Conservation (phyloP, 2,113 vertebrate species). For the Bambusicola thoracicus region DNA sequence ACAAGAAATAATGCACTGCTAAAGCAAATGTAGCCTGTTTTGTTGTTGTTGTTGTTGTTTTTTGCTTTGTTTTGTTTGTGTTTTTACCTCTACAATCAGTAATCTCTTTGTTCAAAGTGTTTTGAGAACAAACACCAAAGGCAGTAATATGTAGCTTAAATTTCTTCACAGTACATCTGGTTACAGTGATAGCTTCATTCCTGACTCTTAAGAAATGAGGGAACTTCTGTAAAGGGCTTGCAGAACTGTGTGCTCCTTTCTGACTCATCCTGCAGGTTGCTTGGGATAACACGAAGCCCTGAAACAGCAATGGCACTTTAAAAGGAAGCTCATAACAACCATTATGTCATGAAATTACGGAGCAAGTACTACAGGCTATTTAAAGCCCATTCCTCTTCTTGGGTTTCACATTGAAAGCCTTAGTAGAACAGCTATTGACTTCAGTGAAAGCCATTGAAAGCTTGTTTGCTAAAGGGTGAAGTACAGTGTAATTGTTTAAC, state of each 20-base stretch:
- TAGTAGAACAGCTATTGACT: background rate
- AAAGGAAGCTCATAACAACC: background rate
- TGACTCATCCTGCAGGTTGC: conserved; percentile 14
- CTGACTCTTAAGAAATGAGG: conserved; percentile 54
- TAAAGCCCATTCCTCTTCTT: background rate
- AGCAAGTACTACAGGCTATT: background rate
- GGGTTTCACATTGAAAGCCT: background rate
- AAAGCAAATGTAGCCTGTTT: background rate
- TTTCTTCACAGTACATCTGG: conserved; percentile 54
- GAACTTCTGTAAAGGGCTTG: conserved; percentile 42
- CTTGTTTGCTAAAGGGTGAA: background rate
- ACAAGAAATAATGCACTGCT: background rate
- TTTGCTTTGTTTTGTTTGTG: conserved; percentile 38
- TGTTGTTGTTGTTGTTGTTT: conserved; percentile 14
- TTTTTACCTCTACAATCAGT: conserved; percentile 51
- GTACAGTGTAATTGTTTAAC: background rate
- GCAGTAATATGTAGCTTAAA: conserved; percentile 67
- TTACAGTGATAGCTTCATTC: conserved; percentile 67
- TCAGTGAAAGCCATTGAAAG: background rate
- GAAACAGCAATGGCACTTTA: background rate
- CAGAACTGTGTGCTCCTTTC: conserved; percentile 40
- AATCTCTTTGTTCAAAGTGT: conserved; percentile 54
- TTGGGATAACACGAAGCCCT: conserved; percentile 17
- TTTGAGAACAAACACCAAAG: conserved; percentile 57
- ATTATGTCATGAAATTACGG: background rate